Evolutionary conservation across 2,888 invertebrate genomes (phyloP).

Genomic region (Argynnis bischoffii): DNA sequence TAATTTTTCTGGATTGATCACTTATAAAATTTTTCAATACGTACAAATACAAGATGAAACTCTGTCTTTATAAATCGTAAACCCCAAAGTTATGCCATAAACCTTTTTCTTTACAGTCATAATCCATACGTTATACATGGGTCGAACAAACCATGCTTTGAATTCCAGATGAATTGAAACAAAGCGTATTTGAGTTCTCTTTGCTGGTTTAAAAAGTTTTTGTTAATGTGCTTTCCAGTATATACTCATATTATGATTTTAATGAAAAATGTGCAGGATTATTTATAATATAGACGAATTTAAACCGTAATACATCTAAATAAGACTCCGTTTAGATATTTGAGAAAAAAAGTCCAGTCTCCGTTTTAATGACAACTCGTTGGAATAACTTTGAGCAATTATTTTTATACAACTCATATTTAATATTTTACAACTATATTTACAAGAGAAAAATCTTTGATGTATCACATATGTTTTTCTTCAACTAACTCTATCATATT

Average conservation of each 20-base stretch:
- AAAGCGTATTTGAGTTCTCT: conserved; percentile 54
- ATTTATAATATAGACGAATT: background rate
- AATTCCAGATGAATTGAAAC: conserved; percentile 64
- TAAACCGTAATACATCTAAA: background rate
- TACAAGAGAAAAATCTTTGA: no score
- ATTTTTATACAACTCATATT: conserved; percentile 22
- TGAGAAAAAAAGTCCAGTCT: background rate
- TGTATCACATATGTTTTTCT: no score
- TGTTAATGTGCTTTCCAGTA: conserved; percentile 56
- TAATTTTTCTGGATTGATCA: no score
- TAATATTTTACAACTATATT: no score
- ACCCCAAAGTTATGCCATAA: background rate
- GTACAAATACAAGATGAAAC: no score
- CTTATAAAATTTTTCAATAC: no score
- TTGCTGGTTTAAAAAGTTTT: conserved; percentile 52
- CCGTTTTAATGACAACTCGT: conserved; percentile 29
- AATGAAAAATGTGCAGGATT: conserved; percentile 38
- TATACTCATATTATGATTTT: conserved; percentile 44
- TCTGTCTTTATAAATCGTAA: background rate
- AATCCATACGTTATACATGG: conserved; percentile 12
- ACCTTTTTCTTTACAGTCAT: background rate
- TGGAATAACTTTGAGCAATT: conserved; percentile 27
- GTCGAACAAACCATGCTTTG: conserved; percentile 51
- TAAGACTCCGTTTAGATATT: conserved; percentile 12
- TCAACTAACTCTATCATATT: no score